Conservation (phyloP, 2,113 vertebrate genomes). For the Antechinus stuartii region DNA sequence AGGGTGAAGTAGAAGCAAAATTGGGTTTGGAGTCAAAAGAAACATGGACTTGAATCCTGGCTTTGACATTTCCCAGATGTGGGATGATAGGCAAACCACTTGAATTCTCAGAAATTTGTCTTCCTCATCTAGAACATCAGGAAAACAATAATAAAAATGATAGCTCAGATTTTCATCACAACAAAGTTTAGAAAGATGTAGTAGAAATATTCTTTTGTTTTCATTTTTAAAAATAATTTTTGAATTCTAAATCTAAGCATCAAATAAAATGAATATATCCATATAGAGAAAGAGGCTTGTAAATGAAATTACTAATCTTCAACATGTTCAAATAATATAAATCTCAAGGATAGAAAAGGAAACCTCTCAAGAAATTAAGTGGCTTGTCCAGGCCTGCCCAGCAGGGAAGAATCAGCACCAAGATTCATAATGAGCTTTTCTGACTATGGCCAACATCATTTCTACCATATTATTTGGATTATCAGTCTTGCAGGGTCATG, state of each 20-base stretch:
- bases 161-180: background rate
- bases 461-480: background rate
- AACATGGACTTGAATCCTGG: background rate
- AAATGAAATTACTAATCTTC: background rate
- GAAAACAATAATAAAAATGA: background rate
- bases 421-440: background rate
- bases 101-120: background rate
- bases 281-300: background rate
- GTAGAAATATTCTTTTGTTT: background rate
- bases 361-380: background rate
- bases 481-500: background rate
- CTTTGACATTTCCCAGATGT: background rate
- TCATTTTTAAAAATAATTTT: background rate
- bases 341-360: background rate
- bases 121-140: background rate
- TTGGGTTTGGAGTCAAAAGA: background rate
- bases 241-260: background rate
- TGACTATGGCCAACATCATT: background rate
- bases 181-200: background rate
- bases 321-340: background rate
- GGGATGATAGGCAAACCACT: background rate
- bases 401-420: background rate
- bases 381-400: background rate
- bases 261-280: background rate
- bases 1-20: background rate